Base-by-base conservation (phyloP, 1,140 invertebrate genomes). In the Cyrtorhinus lividipennis region DNA sequence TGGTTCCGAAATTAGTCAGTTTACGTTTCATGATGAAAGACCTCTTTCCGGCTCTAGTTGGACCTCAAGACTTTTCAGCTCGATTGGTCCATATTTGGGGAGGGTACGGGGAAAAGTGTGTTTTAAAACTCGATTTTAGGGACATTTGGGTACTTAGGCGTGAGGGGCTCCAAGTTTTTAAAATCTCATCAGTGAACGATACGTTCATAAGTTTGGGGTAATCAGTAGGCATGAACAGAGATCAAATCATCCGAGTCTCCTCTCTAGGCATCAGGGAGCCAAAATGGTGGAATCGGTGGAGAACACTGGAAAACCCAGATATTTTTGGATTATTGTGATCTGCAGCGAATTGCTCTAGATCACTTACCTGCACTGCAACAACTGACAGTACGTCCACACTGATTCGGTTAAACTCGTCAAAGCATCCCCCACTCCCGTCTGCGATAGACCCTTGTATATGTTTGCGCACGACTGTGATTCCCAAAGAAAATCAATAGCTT, bases 351-450 rank as follows among this genome's bases (percentile, higher is more conserved):
- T 44, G 56, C 13, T 10, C 22, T n/a, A n/a, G n/a, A n/a, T n/a
- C n/a, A 69, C 87, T 87, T 0, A 88, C 85, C 73, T 87, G 92
- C 0, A 94, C 90, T 0, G 91, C 90, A 1, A 95, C 89, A 2
- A 95, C 92, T 0, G 92, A 95, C 25, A 95, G 73, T 30, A 95
- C 91, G 75, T 95, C 91, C 1, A 95, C 85, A 0, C 90, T 88
- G 64, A 95, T 95, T 62, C 92, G 79, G 76, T 95, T 95, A 72
- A 95, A 95, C 73, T 95, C 92, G 73, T 95, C 92, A 74, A 95
- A 95, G 71, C 91, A 95, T 23, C 91, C 91, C 91, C 91, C 8
- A 90, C 88, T n/a, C 92, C 92, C 12, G 90, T 91, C 74, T 94
- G 90, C 1, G 90, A 83, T 23, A 95, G 74, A 82, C 90, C 81